A percentile compares a stretch with the other conserved stretches of the same genome.
These are phyloP conservation scores for Agelaius tricolor DNA, from an alignment of 2,113 vertebrate species.

Conservation along the genomic window DNA sequence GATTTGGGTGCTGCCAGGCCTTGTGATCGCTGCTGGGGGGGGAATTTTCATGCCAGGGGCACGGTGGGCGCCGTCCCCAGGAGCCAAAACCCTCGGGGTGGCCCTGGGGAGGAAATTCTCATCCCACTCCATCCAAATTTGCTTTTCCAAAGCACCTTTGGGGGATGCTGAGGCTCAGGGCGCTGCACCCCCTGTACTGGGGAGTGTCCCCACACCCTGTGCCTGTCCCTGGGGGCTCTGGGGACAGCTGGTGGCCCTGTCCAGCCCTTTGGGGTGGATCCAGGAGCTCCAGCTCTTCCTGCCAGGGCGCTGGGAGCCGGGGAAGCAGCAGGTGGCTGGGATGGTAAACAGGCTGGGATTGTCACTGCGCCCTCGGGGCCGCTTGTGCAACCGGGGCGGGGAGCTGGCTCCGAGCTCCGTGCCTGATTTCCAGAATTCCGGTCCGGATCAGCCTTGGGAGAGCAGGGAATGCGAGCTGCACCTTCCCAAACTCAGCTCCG, in stretches of 20 bases:
- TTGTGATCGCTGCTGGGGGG: rapidly evolving
- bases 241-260: background rate
- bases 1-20: background rate
- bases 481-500: rapidly evolving
- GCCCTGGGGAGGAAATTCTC: background rate
- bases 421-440: background rate
- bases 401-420: background rate
- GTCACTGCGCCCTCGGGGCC: background rate
- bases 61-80: rapidly evolving
- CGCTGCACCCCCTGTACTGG: background rate
- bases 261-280: rapidly evolving
- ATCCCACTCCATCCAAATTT: background rate
- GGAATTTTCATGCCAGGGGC: rapidly evolving
- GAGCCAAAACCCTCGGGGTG: background rate
- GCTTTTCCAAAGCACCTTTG: background rate
- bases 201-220: rapidly evolving
- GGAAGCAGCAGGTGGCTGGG: background rate
- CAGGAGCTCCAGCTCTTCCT: background rate
- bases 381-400: constrained; percentile 46
- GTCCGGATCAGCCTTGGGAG: background rate
- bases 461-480: rapidly evolving
- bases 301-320: background rate
- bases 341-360: background rate
- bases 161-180: background rate
- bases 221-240: rapidly evolving